Evolutionary conservation across 2,888 invertebrate genomes (phyloP), one percentile per base, ranked within the genome.

Genomic region (Celastrina argiolus): DNA sequence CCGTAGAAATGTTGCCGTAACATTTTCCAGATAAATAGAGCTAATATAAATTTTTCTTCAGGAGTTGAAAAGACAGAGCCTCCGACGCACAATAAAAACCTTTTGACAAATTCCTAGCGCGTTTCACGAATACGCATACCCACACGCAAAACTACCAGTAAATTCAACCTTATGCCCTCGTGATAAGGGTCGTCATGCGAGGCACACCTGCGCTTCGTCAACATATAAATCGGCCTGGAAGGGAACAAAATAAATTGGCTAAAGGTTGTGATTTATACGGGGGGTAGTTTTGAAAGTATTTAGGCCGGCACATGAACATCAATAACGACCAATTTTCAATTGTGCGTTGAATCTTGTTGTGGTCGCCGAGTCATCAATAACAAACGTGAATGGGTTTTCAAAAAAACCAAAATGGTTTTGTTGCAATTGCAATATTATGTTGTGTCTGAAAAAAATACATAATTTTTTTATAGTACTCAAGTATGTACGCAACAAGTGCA

Each of bases 201-300:
- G 16, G 42, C 28, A 64, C 64, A 64, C 64, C 64, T 64, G 64
- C 45, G 34, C n/a, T 69, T 66, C 70, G 72, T 73, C 72, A 72
- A 69, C 69, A 70, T 69, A 73, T 72, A 72, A 73, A 71, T 69
- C 71, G 70, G 66, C 70, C 68, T 65, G 70, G 69, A 67, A 67
- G 69, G 68, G 66, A 66, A 63, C 67, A 69, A 71, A 71, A 72
- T 73, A 74, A 75, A 75, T 75, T 71, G 70, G 69, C 69, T 67
- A 71, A 70, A 73, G 71, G 70, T 73, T 72, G 71, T 71, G 69
- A 67, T 67, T 72, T 73, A 74, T 73, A 70, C 68, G 59, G 63
- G 45, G 14, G 63, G 64, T 51, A 51, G 10, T 68, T 70, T 69
- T 68, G 36, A 64, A 64, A 64, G 36, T 64, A 14, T 64, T 36